Base-by-base conservation (phyloP, 23 tunicate genomes). In the Oikopleura vanhoeffeni region DNA sequence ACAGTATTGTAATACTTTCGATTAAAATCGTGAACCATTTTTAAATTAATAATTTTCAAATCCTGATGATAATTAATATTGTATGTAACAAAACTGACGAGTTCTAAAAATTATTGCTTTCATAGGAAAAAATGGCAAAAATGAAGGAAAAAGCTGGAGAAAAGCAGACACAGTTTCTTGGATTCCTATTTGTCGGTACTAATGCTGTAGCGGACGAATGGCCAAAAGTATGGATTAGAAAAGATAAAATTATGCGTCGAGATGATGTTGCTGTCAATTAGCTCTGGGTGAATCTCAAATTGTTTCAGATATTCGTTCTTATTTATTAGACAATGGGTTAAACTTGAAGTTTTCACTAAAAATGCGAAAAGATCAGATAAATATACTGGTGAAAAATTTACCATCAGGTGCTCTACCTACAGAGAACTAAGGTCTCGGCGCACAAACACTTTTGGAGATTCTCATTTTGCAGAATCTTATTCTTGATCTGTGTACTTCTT, bases 231-330 rank as follows among this genome's bases (percentile, higher is more conserved):
- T 87, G 83, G 67, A 76, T 83, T 32, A 76, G 76, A 40, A 93
- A 93, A 84, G 87, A 76, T 1, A 76, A 84, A 2, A 71, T 71
- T 38, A 71, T 71, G 79, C 27, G 32, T 2, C 79, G 79, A 32
- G 89, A 88, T 57, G 89, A 88, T 79, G 91, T 95, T 1, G 96
- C 96, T 41, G 96, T 0, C 87, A 88, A 67, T 71, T 95, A 64
- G 99, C 99, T 34, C 83, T 95, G 32, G 99, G 96, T 27, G 96
- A 91, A 85, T 88, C 96, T 41, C 90, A 90, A 57, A 84, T 95
- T 40, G 90, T 91, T 35, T 84, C 89, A 77, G 99, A 95, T 85
- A 95, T 95, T 0, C 49, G 89, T 0, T 85, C 89, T 38, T 95
- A 88, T 83, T 77, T 95, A 49, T 38, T 83, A 0, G 87, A 88